Percentiles rank a stretch among this genome's conserved stretches.
phyloP scores from a whole-genome alignment of 2,113 vertebrate species.

The Laterallus jamaicensis region DNA sequence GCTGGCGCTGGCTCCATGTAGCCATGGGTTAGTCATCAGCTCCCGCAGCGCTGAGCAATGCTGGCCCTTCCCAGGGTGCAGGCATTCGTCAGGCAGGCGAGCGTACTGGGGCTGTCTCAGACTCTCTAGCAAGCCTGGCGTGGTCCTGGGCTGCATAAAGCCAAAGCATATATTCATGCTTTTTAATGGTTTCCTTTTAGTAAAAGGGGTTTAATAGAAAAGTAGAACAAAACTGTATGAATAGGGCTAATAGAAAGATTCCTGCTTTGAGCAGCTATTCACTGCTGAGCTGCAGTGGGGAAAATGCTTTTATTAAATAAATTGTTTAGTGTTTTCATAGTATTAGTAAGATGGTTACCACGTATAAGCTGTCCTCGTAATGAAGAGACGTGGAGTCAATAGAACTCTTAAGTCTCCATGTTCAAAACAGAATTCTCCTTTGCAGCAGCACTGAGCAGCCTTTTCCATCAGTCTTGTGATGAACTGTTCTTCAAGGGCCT shows the following conservation, averaged over 20 bases:
- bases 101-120: background rate
- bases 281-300: background rate
- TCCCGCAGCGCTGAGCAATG: background rate
- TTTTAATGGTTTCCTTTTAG: background rate
- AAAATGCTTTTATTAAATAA: background rate
- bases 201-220: background rate
- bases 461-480: background rate
- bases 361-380: fast-evolving
- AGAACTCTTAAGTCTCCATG: background rate
- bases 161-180: background rate
- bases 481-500: background rate
- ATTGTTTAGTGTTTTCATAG: background rate
- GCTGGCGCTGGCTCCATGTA: background rate
- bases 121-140: background rate
- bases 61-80: background rate
- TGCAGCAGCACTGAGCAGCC: background rate
- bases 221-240: background rate
- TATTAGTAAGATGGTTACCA: background rate
- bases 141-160: background rate
- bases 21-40: background rate
- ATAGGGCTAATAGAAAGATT: background rate
- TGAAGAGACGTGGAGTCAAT: background rate
- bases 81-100: background rate
- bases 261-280: background rate
- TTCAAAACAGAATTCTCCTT: background rate